Conservation (phyloP, 2,797 vertebrate species). For the Adelosebastes latens region DNA sequence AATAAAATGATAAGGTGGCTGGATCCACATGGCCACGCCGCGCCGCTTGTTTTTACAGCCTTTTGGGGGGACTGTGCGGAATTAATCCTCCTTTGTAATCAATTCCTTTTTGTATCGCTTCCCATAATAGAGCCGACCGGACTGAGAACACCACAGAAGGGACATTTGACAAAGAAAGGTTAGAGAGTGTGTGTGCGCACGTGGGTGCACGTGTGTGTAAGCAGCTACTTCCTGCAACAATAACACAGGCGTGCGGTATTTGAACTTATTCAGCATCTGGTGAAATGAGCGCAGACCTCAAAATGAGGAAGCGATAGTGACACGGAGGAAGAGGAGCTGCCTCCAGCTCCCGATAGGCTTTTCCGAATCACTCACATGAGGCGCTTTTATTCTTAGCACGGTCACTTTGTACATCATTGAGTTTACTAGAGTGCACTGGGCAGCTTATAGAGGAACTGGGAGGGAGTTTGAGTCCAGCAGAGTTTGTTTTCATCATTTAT, state of each 20-base stretch:
- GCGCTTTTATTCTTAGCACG: constrained; percentile 70
- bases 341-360: constrained; percentile 52
- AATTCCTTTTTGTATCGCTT: constrained; percentile 54
- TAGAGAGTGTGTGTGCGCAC: background rate
- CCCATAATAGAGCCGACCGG: constrained; percentile 37
- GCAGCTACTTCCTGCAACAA: constrained; percentile 73
- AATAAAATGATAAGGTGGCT: constrained; percentile 71
- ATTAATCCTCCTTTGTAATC: constrained; percentile 62
- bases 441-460: constrained; percentile 1
- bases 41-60: constrained; percentile 49
- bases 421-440: constrained; percentile 61
- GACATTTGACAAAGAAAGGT: constrained; percentile 25
- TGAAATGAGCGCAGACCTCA: constrained; percentile 57
- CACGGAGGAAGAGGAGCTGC: constrained; percentile 68
- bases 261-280: constrained; percentile 69
- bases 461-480: background rate
- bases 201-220: constrained; percentile 38
- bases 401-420: constrained; percentile 15
- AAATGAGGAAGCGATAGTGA: constrained; percentile 80
- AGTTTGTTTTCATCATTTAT: background rate
- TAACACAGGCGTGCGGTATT: constrained; percentile 45
- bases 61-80: constrained; percentile 30
- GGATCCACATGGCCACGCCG: constrained; percentile 47
- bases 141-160: constrained; percentile 9
- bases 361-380: constrained; percentile 64